Percentiles rank a stretch among this genome's conserved stretches.
These are phyloP conservation scores for Epinotia bilunana DNA, from an alignment of 2,888 invertebrate species.

Conservation along the genomic window DNA sequence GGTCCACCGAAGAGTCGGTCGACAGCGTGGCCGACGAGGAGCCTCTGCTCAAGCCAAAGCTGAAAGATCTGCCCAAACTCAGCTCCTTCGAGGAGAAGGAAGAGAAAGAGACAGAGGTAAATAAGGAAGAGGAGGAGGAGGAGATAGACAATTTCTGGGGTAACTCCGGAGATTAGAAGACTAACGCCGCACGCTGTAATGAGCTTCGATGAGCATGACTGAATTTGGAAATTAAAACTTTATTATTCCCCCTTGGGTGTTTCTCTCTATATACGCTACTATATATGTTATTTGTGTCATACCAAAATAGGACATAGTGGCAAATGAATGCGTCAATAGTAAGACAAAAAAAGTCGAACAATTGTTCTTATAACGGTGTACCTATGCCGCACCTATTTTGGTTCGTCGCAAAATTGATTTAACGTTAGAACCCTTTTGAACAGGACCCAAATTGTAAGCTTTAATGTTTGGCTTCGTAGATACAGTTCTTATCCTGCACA, in stretches of 20 bases:
- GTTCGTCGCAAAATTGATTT: constrained; percentile 16
- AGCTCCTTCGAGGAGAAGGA: constrained; percentile 77
- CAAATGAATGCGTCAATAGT: not conserved
- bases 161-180: constrained; percentile 74
- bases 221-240: constrained; percentile 60
- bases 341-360: not conserved
- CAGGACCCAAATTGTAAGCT: constrained; percentile 42
- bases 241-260: constrained; percentile 67
- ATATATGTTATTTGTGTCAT: constrained; percentile 51
- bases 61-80: constrained; percentile 68
- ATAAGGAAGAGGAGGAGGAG: constrained; percentile 62
- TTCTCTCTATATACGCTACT: constrained; percentile 72
- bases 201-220: constrained; percentile 80
- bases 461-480: constrained; percentile 44
- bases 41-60: constrained; percentile 49
- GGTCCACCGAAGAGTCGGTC: constrained; percentile 64
- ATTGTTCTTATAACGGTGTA: not conserved
- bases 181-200: constrained; percentile 65
- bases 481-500: constrained; percentile 21
- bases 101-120: constrained; percentile 72
- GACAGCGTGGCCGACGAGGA: constrained; percentile 63
- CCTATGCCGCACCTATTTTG: constrained; percentile 9
- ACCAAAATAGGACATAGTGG: constrained; percentile 14
- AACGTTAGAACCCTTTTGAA: constrained; percentile 38
- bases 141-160: constrained; percentile 77